phyloP scores from a whole-genome alignment of 2,113 vertebrate species.

The Maylandia zebra region DNA sequence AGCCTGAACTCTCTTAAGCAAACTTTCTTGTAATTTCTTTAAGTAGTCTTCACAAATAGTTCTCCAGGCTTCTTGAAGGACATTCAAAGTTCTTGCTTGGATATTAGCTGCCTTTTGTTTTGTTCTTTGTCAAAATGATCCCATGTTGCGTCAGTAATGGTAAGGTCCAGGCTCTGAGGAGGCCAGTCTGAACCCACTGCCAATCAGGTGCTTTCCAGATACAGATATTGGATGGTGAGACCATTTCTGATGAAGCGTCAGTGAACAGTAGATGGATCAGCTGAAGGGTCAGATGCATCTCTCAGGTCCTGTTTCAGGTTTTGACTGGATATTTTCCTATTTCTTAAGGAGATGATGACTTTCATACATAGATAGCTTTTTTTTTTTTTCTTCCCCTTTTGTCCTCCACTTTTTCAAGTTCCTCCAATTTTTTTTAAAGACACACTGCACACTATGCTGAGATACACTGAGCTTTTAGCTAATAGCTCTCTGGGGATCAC shows the following conservation, averaged over 20 bases:
- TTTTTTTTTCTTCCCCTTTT: neutral
- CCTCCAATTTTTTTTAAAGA: neutral
- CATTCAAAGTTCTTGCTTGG: neutral
- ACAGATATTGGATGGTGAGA: neutral
- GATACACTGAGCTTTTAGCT: neutral
- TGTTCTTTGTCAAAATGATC: neutral
- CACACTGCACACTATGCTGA: neutral
- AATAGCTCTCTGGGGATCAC: neutral
- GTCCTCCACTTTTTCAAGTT: neutral
- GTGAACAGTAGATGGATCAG: neutral
- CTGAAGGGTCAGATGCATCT: neutral
- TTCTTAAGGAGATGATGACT: neutral
- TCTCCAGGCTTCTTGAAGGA: neutral
- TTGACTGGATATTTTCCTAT: neutral
- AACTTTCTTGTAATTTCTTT: neutral
- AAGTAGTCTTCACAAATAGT: neutral
- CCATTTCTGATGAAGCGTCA: neutral
- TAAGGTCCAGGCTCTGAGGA: neutral
- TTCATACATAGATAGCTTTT: neutral
- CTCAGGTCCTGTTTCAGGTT: neutral
- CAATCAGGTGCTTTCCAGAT: neutral
- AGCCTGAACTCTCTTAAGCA: neutral
- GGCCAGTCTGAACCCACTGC: neutral
- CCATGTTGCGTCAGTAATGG: neutral
- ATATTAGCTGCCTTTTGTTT: neutral